Percentiles rank a stretch among this genome's conserved stretches.
Conservation (phyloP, 1,140 invertebrate genomes). For the Lordiphosa clarofinis region DNA sequence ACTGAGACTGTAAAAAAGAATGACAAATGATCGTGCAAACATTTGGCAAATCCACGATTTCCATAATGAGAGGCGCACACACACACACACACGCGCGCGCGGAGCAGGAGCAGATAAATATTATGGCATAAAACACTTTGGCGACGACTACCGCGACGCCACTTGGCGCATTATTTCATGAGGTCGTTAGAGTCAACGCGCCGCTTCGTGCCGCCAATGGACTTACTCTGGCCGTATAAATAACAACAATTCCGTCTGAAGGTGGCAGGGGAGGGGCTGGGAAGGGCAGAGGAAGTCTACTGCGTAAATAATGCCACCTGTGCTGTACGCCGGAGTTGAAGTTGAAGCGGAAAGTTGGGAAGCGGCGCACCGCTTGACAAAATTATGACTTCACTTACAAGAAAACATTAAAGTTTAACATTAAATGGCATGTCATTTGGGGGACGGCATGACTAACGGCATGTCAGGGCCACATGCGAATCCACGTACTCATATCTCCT, state of each 20-base stretch:
- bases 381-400: conserved; percentile 77
- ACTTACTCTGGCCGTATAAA: conserved; percentile 56
- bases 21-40: conserved; percentile 77
- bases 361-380: conserved; percentile 44
- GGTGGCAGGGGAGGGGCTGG: background rate
- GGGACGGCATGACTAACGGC: conserved; percentile 46
- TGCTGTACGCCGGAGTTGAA: conserved; percentile 22
- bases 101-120: conserved; percentile 53
- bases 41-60: conserved; percentile 77
- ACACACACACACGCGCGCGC: conserved; percentile 14
- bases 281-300: conserved; percentile 12
- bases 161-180: conserved; percentile 78
- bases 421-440: conserved; percentile 77
- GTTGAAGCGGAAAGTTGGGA: conserved; percentile 5
- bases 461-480: conserved; percentile 35
- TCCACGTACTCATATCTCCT: conserved; percentile 27
- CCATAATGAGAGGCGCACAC: conserved; percentile 62
- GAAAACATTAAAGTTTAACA: conserved; percentile 77
- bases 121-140: conserved; percentile 78
- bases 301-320: conserved; percentile 60
- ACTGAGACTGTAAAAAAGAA: conserved; percentile 66
- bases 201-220: conserved; percentile 19
- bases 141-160: conserved; percentile 34
- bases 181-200: conserved; percentile 69
- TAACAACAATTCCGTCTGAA: conserved; percentile 49